Conservation (phyloP, 2,797 vertebrate species). For the Eidolon dupreanum region DNA sequence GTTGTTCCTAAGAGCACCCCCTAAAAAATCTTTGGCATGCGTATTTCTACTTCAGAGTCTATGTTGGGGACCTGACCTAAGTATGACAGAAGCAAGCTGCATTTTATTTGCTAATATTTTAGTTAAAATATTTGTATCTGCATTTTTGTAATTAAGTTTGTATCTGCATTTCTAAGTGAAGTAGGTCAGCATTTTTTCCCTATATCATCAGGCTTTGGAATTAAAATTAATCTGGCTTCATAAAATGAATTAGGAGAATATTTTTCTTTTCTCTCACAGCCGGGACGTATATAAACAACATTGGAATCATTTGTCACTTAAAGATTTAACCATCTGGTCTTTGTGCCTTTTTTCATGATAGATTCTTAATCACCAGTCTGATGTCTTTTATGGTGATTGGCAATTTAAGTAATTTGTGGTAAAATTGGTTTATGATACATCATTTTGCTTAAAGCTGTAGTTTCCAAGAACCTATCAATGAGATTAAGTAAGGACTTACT, state of each 20-base stretch:
- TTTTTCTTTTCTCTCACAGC: not conserved
- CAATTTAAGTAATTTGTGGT: slow-evolving; percentile 55
- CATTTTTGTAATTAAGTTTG: not conserved
- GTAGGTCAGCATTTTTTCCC: not conserved
- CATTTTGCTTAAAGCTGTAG: not conserved
- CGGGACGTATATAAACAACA: slow-evolving; percentile 54
- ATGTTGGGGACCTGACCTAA: not conserved
- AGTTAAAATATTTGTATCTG: not conserved
- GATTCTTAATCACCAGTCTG: slow-evolving; percentile 42
- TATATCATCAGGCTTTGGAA: not conserved
- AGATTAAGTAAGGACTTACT: not conserved
- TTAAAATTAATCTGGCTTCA: slow-evolving; percentile 64
- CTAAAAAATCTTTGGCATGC: not conserved
- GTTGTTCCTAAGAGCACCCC: not conserved
- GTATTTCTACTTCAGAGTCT: not conserved
- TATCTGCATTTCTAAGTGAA: not conserved
- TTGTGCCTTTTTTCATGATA: slow-evolving; percentile 42
- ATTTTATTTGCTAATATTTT: slow-evolving; percentile 34
- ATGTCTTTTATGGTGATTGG: slow-evolving; percentile 51
- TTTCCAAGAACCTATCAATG: not conserved
- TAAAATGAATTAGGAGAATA: not conserved
- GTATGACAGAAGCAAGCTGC: not conserved
- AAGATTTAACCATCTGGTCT: slow-evolving; percentile 69
- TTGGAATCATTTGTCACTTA: slow-evolving; percentile 59
- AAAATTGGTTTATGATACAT: not conserved